Evolutionary conservation across 2,888 invertebrate species (phyloP), one percentile per base, ranked within the genome.

Genomic region (Cyclophora albipunctata): DNA sequence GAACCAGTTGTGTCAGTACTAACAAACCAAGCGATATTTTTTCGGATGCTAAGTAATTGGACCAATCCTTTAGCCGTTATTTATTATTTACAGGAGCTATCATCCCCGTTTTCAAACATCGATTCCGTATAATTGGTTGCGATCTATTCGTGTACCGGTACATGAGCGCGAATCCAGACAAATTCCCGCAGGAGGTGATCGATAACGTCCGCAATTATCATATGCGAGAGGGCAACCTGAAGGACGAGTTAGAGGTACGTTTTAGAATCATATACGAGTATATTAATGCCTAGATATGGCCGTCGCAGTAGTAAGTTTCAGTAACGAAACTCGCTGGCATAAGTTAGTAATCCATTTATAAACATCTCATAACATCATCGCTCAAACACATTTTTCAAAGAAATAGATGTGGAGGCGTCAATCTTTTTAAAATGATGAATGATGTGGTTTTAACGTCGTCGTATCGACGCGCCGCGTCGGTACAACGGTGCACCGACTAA

Each of bases 141-240:
- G 96, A 96, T 78, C 83, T 92, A 35, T 94, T 91, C 70, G 96
- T 96, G 35, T 93, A 93, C 72, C 90, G 92, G n/a, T 94, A 94
- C 73, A 92, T 94, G 90, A 89, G 91, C 64, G 91, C 91, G 35
- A 93, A 94, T 75, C 90, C 91, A 0, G 91, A 92, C 5, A 93
- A 94, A 76, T 95, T 95, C 78, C 90, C 92, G 0, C 89, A 84
- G 49, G 91, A 92, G 62, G 89, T 93, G 37, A 90, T 92, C 34
- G 91, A 93, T 65, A 93, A 92, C 67, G 90, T 94, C 49, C 89
- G 92, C 53, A 91, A 93, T 69, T 92, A 93, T 71, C 92, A 94
- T 80, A 89, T 90, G 70, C 78, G 90, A n/a, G 89, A 91, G 66
- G 92, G 92, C 55, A 90, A 91, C 62, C 78, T 93, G 46, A 90